A percentile compares a stretch with the other conserved stretches of the same genome.
Evolutionary conservation across 2,888 invertebrate species (phyloP).

Genomic region (Clivina fossor): DNA sequence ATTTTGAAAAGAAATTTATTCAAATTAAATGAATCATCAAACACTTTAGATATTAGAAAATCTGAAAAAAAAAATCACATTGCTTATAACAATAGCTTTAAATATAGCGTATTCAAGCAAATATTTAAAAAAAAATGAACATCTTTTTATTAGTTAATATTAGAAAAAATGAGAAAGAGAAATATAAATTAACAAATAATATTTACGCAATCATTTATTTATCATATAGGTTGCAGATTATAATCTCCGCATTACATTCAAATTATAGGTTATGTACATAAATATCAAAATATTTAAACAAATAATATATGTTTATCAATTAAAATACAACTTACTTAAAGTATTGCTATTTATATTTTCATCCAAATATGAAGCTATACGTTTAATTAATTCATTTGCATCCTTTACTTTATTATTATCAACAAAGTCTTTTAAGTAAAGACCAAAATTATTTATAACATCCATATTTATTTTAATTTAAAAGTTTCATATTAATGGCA

Average conservation of each 20-base stretch:
- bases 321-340: constrained; percentile 14
- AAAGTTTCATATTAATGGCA: too few species aligned
- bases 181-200: constrained; percentile 1
- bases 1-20: constrained; percentile 42
- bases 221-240: not conserved
- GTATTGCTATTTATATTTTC: constrained; percentile 18
- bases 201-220: not conserved
- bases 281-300: not conserved
- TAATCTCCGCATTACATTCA: not conserved
- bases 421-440: constrained; percentile 29
- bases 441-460: constrained; percentile 36
- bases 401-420: constrained; percentile 24
- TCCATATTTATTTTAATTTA: constrained; percentile 38
- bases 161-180: not conserved
- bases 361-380: constrained; percentile 15
- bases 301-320: not conserved
- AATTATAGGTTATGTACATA: not conserved
- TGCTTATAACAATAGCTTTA: not conserved
- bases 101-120: not conserved
- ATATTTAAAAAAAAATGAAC: not conserved
- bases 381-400: constrained; percentile 31
- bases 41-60: constrained; percentile 45
- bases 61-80: constrained; percentile 42
- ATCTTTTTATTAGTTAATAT: not conserved
- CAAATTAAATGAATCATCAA: constrained; percentile 44